phyloP scores from a whole-genome alignment of 2,113 vertebrate genomes.

The Apteryx owenii region DNA sequence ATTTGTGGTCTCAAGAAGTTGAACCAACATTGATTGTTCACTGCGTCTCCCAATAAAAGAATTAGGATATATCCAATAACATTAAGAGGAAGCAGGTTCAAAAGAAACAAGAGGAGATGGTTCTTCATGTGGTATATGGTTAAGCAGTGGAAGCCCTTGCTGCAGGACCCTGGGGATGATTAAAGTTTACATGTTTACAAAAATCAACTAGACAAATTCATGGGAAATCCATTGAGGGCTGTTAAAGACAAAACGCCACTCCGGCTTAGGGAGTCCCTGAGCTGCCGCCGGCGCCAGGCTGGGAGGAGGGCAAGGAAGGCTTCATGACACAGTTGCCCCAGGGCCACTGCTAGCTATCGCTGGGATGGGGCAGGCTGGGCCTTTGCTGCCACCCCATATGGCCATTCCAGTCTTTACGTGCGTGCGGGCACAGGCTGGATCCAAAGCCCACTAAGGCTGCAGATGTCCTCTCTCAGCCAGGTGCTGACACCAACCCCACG shows the following conservation, averaged over 20 bases:
- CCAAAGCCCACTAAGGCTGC: not conserved
- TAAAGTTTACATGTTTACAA: constrained; percentile 43
- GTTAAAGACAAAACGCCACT: constrained; percentile 54
- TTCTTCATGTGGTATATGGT: not conserved
- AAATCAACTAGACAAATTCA: constrained; percentile 58
- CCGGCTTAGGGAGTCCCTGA: not conserved
- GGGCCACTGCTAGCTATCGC: no score
- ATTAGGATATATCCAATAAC: constrained; percentile 59
- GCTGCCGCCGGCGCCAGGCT: not conserved
- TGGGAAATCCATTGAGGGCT: constrained; percentile 58
- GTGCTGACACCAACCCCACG: fast-evolving
- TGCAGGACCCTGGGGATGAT: constrained; percentile 48
- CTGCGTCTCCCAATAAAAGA: constrained; percentile 37
- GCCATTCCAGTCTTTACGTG: no score
- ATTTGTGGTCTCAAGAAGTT: constrained; percentile 33
- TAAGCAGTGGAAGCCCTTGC: constrained; percentile 39
- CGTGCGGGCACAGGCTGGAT: no score
- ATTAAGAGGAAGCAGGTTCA: constrained; percentile 51
- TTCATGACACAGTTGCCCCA: no score
- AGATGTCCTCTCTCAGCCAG: fast-evolving
- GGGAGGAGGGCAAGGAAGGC: not conserved
- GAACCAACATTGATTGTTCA: constrained; percentile 31
- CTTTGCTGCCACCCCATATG: not conserved
- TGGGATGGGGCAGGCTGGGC: no score
- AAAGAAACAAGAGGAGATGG: constrained; percentile 37